A percentile compares a stretch with the other conserved stretches of the same genome.
These are phyloP conservation scores for Agriotes lineatus DNA, from an alignment of 2,888 invertebrate species.

Conservation along the genomic window DNA sequence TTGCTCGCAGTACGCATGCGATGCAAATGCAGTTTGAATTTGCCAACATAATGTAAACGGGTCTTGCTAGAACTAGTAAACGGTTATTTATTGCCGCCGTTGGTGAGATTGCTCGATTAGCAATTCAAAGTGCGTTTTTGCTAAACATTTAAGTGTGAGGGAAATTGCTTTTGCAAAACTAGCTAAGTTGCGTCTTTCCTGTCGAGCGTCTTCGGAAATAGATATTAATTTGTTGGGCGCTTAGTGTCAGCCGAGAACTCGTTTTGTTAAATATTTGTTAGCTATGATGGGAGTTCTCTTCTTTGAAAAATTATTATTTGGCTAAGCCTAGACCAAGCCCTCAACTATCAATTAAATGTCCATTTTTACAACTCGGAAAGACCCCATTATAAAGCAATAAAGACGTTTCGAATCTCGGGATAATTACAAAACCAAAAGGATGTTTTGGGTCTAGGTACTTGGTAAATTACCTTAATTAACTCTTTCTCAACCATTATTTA, in stretches of 20 bases:
- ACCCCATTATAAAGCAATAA: slow-evolving; percentile 17
- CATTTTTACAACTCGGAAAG: slow-evolving; percentile 6
- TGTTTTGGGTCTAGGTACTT: not conserved
- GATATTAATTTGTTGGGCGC: too few relatives aligned
- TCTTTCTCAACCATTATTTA: not conserved
- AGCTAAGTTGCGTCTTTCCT: too few relatives aligned
- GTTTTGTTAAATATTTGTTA: too few relatives aligned
- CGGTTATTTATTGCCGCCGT: not conserved
- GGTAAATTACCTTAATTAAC: not conserved
- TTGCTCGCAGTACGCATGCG: slow-evolving; percentile 16
- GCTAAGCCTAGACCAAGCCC: not conserved
- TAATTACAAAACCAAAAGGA: slow-evolving; percentile 3
- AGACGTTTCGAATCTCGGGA: not conserved
- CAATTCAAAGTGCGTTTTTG: not conserved
- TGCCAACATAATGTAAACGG: not conserved
- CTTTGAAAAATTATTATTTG: too few relatives aligned
- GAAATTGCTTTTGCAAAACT: too few relatives aligned
- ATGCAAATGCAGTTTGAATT: slow-evolving; percentile 9
- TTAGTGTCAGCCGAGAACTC: too few relatives aligned
- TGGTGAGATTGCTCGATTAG: not conserved
- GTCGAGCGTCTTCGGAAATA: too few relatives aligned
- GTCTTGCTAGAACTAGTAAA: not conserved
- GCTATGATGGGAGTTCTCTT: too few relatives aligned
- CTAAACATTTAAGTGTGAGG: too few relatives aligned
- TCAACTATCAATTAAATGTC: not conserved